A percentile compares a stretch with the other conserved stretches of the same genome.
Conservation (phyloP, 1,140 invertebrate genomes). For the Neodiprion fabricii region DNA sequence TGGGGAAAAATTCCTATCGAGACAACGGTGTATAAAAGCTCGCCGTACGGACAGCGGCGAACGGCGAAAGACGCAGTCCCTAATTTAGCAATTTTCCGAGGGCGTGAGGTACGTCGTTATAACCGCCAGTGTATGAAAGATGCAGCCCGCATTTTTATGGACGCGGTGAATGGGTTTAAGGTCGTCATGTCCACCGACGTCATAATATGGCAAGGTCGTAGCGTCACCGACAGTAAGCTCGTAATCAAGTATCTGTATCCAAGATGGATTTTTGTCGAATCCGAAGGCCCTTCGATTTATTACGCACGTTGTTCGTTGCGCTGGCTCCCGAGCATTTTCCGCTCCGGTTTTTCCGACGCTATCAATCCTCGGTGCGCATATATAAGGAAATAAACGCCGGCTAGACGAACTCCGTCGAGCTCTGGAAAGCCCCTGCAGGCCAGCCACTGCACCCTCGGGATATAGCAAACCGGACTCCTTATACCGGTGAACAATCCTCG, state of each 20-base stretch:
- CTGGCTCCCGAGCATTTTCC: no score
- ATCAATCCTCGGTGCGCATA: no score
- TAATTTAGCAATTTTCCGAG: not conserved
- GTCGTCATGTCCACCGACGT: slow-evolving; percentile 37
- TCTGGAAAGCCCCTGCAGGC: slow-evolving; percentile 42
- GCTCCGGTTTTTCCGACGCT: no score
- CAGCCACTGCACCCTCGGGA: slow-evolving; percentile 50
- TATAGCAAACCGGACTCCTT: slow-evolving; percentile 16
- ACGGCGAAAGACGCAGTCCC: not conserved
- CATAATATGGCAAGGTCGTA: slow-evolving; percentile 40
- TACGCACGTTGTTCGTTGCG: not conserved
- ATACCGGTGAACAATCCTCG: slow-evolving; percentile 37
- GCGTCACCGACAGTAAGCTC: slow-evolving; percentile 27
- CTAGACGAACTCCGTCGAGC: slow-evolving; percentile 46
- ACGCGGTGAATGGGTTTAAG: slow-evolving; percentile 37
- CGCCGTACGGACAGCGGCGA: not conserved
- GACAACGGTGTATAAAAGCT: not conserved
- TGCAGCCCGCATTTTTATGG: slow-evolving; percentile 20
- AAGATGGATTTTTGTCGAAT: not conserved
- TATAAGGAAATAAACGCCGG: no score
- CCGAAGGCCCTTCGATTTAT: not conserved
- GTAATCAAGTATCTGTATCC: slow-evolving; percentile 39
- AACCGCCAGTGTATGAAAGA: not conserved
- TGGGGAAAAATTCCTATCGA: not conserved
- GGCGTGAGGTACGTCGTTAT: not conserved